Evolutionary conservation across 2,113 vertebrate genomes (phyloP), one percentile per base, ranked within the genome.

Genomic region (Syrmaticus mikado): DNA sequence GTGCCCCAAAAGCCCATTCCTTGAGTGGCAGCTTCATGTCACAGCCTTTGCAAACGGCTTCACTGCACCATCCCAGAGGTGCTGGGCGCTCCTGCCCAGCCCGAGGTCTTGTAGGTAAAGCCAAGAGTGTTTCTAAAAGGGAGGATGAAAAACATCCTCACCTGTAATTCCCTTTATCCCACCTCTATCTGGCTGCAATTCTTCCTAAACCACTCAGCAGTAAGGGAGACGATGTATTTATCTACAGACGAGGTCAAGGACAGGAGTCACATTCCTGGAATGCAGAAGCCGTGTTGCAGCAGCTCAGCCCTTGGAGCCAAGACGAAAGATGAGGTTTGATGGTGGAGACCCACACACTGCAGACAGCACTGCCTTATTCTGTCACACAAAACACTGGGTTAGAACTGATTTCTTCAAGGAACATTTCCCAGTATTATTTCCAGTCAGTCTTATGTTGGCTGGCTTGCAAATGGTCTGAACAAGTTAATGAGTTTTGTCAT

Each of bases 231-330:
- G 2, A 18, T 52, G 38, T 21, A n/a, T 87, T 93, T 89, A 38
- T 85, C 87, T 66, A 68, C 67, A 71, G 84, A 34, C 1, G 3
- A 89, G 58, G 75, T 94, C 93, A 77, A 93, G 91, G 85, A 77
- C 60, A 61, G 60, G 64, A 92, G 62, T 30, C 2, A 1, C 82
- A 91, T 89, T 92, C 75, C 72, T 91, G 75, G 82, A 58, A 89
- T 27, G 64, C 82, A 91, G 50, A 70, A 70, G 76, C 77, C 0
- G 0, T 38, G 24, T 1, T 50, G 61, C 45, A 61, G 27, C 36
- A 36, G n/a, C 53, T 82, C 32, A 55, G 78, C 41, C 72, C 66
- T 82, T 12, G 34, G 60, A 74, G 46, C 50, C 2, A 1, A 57
- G 58, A 62, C 24, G 45, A 79, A 76, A 81, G 80, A 45, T 55